These are phyloP conservation scores for Chionodraco myersi DNA, from an alignment of 2,113 vertebrate species.

Conservation along the genomic window DNA sequence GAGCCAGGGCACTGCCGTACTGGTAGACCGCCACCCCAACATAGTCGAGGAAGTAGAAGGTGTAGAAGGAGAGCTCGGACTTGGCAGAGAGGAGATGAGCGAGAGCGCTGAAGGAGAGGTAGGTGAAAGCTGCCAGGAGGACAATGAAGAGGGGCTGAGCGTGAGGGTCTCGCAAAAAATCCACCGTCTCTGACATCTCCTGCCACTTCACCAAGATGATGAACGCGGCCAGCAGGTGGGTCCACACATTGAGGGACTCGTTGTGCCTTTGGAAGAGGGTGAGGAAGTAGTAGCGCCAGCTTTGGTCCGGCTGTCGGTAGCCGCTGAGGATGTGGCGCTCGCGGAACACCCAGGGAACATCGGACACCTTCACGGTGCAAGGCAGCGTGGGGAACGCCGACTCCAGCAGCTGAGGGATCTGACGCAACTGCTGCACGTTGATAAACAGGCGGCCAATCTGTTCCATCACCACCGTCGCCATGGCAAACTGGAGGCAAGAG, in stretches of 20 bases:
- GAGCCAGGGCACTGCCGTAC: conserved; percentile 90
- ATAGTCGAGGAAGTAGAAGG: conserved; percentile 97
- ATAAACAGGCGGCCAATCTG: conserved; percentile 90
- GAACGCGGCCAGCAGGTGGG: conserved; percentile 89
- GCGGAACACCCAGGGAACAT: conserved; percentile 92
- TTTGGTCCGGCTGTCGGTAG: conserved; percentile 89
- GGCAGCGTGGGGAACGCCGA: conserved; percentile 84
- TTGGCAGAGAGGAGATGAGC: conserved; percentile 96
- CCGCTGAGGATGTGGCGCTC: conserved; percentile 92
- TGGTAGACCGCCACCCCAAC: conserved; percentile 95
- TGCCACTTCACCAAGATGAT: conserved; percentile 89
- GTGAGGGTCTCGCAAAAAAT: conserved; percentile 90
- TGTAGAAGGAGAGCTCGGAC: conserved; percentile 95
- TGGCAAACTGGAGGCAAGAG: conserved; percentile 72
- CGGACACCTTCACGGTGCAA: conserved; percentile 86
- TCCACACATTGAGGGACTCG: conserved; percentile 94
- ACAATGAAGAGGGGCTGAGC: conserved; percentile 92
- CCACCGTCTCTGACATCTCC: conserved; percentile 85
- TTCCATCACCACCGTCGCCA: conserved; percentile 89
- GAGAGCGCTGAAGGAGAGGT: conserved; percentile 90
- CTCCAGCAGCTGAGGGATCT: conserved; percentile 85
- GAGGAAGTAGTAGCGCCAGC: conserved; percentile 93
- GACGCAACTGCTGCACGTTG: conserved; percentile 83
- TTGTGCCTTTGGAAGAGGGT: conserved; percentile 96
- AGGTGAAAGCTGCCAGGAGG: conserved; percentile 88